A percentile compares a stretch with the other conserved stretches of the same genome.
Conservation (phyloP, 2,113 vertebrate species). For the Oreamnos americanus region DNA sequence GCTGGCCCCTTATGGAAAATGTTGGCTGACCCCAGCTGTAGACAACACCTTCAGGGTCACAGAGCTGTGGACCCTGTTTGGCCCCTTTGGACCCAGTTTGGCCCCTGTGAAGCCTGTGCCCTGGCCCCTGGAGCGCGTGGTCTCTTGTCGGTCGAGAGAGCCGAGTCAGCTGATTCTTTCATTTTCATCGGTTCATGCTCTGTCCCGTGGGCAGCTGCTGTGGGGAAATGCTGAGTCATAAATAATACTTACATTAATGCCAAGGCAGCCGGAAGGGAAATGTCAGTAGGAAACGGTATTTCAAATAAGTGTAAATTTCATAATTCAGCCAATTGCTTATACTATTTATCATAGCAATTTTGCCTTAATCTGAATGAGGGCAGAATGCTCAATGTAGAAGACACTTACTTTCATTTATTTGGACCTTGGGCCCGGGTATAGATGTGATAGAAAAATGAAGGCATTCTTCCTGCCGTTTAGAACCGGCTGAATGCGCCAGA, state of each 20-base stretch:
- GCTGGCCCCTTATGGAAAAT: not conserved
- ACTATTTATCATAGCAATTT: constrained; percentile 32
- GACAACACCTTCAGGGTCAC: not conserved
- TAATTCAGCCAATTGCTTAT: constrained; percentile 41
- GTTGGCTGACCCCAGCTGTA: not conserved
- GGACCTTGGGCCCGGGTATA: not conserved
- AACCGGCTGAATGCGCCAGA: not conserved
- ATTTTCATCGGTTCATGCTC: not conserved
- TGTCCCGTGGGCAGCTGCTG: constrained; percentile 41
- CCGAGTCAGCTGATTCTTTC: not conserved
- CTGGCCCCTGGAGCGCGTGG: fast-evolving
- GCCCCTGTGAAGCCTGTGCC: not conserved
- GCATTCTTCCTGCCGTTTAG: not conserved
- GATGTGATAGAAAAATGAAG: constrained; percentile 11
- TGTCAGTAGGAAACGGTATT: constrained; percentile 67
- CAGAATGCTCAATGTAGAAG: not conserved
- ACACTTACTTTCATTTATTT: not conserved
- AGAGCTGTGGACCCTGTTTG: not conserved
- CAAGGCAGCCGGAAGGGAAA: constrained; percentile 46
- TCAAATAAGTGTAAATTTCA: constrained; percentile 51
- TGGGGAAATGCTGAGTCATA: constrained; percentile 53
- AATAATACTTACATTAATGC: constrained; percentile 50
- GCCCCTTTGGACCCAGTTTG: not conserved
- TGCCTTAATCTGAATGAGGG: constrained; percentile 48
- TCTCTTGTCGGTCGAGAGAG: too few relatives aligned